Conservation (phyloP, 1,140 invertebrate genomes). For the Drosophila dunni region DNA sequence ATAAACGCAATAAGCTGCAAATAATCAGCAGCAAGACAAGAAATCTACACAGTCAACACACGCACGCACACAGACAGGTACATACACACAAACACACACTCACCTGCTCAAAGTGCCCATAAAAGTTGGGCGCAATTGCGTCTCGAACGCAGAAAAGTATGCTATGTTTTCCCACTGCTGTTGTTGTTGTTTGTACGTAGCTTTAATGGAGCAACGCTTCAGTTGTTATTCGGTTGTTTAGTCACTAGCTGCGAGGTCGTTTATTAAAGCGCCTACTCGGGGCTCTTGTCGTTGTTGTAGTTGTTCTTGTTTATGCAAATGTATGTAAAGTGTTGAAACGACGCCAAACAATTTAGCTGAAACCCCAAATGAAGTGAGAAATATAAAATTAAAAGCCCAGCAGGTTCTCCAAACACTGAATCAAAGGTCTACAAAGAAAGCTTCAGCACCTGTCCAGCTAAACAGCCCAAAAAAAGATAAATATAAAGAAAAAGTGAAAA, state of each 20-base stretch:
- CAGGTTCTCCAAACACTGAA: conserved; percentile 37
- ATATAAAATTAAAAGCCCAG: conserved; percentile 71
- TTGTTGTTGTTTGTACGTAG: not conserved
- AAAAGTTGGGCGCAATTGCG: conserved; percentile 39
- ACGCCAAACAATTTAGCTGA: conserved; percentile 48
- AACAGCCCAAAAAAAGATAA: not conserved
- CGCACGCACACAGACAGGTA: conserved; percentile 4
- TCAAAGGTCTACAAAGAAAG: conserved; percentile 39
- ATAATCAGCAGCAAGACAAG: conserved; percentile 74
- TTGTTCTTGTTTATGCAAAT: conserved; percentile 63
- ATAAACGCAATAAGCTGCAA: conserved; percentile 76
- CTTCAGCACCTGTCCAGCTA: conserved; percentile 6
- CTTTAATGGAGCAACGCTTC: conserved; percentile 36
- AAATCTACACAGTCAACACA: conserved; percentile 42
- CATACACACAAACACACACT: conserved; percentile 1
- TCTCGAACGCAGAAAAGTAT: conserved; percentile 46
- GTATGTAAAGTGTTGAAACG: conserved; percentile 71
- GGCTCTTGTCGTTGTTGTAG: conserved; percentile 8
- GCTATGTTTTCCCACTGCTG: conserved; percentile 23
- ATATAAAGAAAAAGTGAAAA: conserved; percentile 11
- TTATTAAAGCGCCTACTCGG: conserved; percentile 31
- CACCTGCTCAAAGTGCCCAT: conserved; percentile 46
- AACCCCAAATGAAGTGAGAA: conserved; percentile 75
- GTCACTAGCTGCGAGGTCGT: conserved; percentile 14
- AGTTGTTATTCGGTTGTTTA: conserved; percentile 8